Base-by-base conservation (phyloP, 2,113 vertebrate species). In the Pteropus alecto region DNA sequence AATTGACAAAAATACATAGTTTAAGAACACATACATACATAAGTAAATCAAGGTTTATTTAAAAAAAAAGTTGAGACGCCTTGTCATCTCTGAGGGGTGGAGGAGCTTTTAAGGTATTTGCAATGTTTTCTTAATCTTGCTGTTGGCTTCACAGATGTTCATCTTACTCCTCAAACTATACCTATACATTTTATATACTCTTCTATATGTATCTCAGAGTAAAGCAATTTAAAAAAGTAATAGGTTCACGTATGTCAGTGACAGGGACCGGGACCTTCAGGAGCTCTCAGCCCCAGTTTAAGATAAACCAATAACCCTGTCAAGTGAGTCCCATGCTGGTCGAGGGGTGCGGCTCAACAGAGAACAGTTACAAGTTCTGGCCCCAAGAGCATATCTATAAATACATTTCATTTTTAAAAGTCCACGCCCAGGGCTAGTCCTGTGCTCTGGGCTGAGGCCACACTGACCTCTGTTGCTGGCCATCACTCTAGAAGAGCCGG, bases 331-430 rank as follows among this genome's bases (percentile, higher is more conserved):
- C 54, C 28, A 41, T 33, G 63, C 70, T 51, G 48, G 70, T 85
- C 65, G 30, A 87, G 58, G 90, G 93, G 87, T 51, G 51, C 67
- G 83, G 83, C 87, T 67, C 26, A 4, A 51, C 68, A 61, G 54
- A 68, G 87, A 82, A 96, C 35, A 88, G 65, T 46, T 63, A 79
- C 19, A 87, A 87, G 41, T 35, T 95, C 73, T 96, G 93, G 87
- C 87, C 74, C 41, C 56, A 70, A 51, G 14, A 38, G 18, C 22
- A 56, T 0, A 1, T 84, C 95, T 96, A 95, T 95, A 97, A 97
- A 98, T 96, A 96, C 16, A 33, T 28, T 96, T 70, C 51, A 13
- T 65, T 86, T 90, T 88, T 88, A 78, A 78, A 94, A 41, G 74
- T 70, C 95, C 90, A 87, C n/a, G 0, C 90, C 83, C 93, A 79